Evolutionary conservation across 2,888 invertebrate species (phyloP).

Genomic region (Andrena flavipes): DNA sequence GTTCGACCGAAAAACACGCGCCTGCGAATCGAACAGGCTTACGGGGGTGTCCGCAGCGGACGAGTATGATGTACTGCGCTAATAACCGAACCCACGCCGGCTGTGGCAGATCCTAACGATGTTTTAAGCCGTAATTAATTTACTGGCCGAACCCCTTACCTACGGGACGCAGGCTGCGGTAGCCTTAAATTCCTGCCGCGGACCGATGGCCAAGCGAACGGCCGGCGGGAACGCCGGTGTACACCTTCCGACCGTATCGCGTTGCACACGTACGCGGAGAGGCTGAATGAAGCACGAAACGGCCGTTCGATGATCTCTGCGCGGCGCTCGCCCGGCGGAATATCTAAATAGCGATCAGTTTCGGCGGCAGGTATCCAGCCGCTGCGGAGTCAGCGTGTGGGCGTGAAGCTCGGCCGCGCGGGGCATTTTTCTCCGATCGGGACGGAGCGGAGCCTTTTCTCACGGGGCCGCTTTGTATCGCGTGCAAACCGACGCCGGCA

Average conservation of each 20-base stretch:
- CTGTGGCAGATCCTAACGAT: conserved; percentile 80
- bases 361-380: conserved; percentile 53
- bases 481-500: conserved; percentile 21
- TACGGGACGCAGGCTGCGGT: conserved; percentile 59
- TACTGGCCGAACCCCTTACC: conserved; percentile 77
- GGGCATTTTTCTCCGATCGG: conserved; percentile 28
- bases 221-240: background rate
- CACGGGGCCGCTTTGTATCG: conserved; percentile 58
- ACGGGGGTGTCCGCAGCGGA: background rate
- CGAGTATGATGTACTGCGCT: conserved; percentile 82
- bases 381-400: conserved; percentile 48
- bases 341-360: conserved; percentile 72
- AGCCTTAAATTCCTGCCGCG: conserved; percentile 66
- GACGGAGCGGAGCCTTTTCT: conserved; percentile 52
- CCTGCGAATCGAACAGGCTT: background rate
- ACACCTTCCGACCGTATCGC: conserved; percentile 26
- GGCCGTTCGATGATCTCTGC: conserved; percentile 43
- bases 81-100: conserved; percentile 80
- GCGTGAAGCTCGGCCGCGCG: conserved; percentile 49
- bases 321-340: conserved; percentile 30
- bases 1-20: conserved; percentile 14
- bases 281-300: conserved; percentile 46
- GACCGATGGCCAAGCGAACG: conserved; percentile 15
- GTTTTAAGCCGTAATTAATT: conserved; percentile 84
- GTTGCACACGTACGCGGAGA: conserved; percentile 6